Base-by-base conservation (phyloP, 2,797 vertebrate genomes). In the Spinibarbus caldwelli region DNA sequence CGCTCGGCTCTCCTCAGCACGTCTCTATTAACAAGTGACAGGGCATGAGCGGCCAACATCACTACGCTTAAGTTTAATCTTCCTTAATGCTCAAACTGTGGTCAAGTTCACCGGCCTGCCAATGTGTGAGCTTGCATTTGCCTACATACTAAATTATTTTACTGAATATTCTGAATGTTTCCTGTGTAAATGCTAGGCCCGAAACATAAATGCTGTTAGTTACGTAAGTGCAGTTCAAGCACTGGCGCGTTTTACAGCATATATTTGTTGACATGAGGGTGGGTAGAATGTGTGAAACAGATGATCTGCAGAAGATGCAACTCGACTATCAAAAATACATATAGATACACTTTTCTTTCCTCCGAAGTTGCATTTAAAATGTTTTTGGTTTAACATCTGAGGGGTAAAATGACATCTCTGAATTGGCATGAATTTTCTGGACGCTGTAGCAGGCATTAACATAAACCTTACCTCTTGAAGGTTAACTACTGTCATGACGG, bases 11-110 rank as follows among this genome's bases (percentile, higher is more conserved):
- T 80, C 43, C 79, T 34, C 38, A 38, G 43, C 62, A n/a, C 3
- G 81, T 85, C 80, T 85, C 68, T 62, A 62, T 86, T 29, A 80
- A 77, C 57, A 41, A 52, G 52, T 86, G 66, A 82, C 49, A 43
- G 67, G 26, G 21, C 49, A 71, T 45, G 73, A 83, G 54, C 14
- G 2, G 70, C 29, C 81, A 64, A 64, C 70, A 76, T 36, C n/a
- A 49, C 59, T 29, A 38, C 6, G 10, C 43, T 80, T 26, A 68
- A 9, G 21, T 80, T 52, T 76, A 66, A n/a, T 52, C 43, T 66
- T 83, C 23, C 41, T 8, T 49, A 38, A 26, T 66, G 4, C 34
- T 57, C 15, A 57, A 49, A 47, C 29, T 64, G 43, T 38, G 57
- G 14, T 52, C 57, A 52, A 49, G 72, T 67, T 66, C 17, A 29